These are phyloP conservation scores for Cyprinus carpio DNA, from an alignment of 2,113 vertebrate species.

Conservation along the genomic window DNA sequence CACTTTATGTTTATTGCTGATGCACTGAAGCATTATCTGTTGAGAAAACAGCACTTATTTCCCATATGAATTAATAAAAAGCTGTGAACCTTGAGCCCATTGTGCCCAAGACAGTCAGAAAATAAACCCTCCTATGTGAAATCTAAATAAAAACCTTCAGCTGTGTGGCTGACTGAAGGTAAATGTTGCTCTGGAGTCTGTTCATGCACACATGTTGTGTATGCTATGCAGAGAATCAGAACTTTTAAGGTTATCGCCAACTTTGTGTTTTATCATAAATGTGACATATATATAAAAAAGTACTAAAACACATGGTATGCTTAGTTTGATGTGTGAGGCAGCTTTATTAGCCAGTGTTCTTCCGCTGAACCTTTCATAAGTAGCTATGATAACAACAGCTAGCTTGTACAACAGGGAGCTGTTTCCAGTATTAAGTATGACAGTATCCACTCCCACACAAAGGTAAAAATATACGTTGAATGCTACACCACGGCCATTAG, in stretches of 20 bases:
- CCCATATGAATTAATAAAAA: conserved; percentile 12
- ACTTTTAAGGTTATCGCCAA: neutral
- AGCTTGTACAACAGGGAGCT: conserved; percentile 5
- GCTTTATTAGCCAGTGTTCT: conserved; percentile 41
- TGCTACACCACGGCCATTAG: neutral
- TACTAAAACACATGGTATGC: neutral
- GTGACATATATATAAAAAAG: neutral
- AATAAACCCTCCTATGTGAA: neutral
- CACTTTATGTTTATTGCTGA: neutral
- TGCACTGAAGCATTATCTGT: neutral
- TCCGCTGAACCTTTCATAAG: conserved; percentile 42
- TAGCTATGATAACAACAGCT: neutral
- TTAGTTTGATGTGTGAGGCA: conserved; percentile 30
- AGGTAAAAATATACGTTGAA: neutral
- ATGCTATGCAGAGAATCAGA: conserved; percentile 20
- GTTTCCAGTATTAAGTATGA: neutral
- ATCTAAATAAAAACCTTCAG: conserved; percentile 8
- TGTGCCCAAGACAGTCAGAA: neutral
- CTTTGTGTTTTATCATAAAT: neutral
- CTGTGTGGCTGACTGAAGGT: neutral
- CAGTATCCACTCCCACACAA: neutral
- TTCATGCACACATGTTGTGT: neutral
- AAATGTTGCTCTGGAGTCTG: conserved; percentile 19
- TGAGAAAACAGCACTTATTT: conserved; percentile 24
- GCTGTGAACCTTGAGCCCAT: neutral